Conservation (phyloP, 2,888 invertebrate genomes). For the Pseudococcus longispinus region DNA sequence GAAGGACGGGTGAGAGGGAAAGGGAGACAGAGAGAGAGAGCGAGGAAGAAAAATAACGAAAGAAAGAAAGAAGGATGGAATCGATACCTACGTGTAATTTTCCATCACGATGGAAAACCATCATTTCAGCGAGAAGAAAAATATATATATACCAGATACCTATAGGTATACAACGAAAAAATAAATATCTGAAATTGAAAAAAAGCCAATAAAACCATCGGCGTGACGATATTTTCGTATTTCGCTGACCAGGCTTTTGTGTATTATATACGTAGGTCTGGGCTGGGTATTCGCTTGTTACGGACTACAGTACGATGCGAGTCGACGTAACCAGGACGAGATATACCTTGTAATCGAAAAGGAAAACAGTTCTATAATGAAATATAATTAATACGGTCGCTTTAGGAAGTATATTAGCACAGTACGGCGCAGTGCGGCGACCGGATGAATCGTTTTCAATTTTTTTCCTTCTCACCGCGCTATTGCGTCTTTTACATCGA, state of each 20-base stretch:
- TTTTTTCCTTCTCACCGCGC: neutral
- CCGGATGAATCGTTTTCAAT: neutral
- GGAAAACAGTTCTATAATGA: neutral
- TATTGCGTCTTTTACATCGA: neutral
- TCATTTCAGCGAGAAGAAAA: neutral
- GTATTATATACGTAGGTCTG: neutral
- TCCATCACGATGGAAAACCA: neutral
- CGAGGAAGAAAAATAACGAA: neutral
- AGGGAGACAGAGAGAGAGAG: neutral
- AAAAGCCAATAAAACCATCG: neutral
- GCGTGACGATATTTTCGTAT: neutral
- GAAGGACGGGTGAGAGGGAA: no score
- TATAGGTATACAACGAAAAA: neutral
- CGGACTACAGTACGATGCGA: neutral
- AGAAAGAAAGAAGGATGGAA: neutral
- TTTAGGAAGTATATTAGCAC: neutral
- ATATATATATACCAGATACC: no score
- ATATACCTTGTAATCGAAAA: neutral
- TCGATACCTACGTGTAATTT: neutral
- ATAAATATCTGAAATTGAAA: neutral
- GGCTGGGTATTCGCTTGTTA: neutral
- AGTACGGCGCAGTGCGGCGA: neutral
- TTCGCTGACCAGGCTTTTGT: neutral
- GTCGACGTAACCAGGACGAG: neutral
- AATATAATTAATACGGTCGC: neutral